Evolutionary conservation across 2,113 vertebrate genomes (phyloP).

Genomic region (Varanus komodoensis): DNA sequence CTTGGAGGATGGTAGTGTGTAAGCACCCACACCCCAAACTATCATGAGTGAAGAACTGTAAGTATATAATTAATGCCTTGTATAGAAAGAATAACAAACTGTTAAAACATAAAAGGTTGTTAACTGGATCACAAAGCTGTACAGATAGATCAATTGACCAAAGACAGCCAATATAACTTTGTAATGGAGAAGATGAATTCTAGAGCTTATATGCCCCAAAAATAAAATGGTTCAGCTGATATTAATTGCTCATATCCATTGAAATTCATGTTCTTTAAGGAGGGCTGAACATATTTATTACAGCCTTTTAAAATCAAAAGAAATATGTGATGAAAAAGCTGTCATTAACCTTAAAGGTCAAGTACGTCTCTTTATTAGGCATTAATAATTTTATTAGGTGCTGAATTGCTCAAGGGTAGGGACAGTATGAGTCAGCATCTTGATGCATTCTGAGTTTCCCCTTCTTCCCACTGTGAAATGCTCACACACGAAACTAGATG

Average conservation of each 20-base stretch:
- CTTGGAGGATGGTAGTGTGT: too few species aligned
- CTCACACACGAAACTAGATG: conserved; percentile 49
- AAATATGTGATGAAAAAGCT: conserved; percentile 77
- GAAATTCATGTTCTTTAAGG: conserved; percentile 70
- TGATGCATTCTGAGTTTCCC: conserved; percentile 64
- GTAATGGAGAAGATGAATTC: conserved; percentile 27
- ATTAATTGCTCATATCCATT: conserved; percentile 48
- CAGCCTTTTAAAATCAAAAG: conserved; percentile 70
- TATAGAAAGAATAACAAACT: background rate
- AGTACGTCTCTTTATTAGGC: conserved; percentile 69
- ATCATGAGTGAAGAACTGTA: too few species aligned
- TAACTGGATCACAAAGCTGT: conserved; percentile 10
- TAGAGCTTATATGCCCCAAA: conserved; percentile 54
- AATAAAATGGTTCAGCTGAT: conserved; percentile 59
- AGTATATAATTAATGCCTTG: background rate
- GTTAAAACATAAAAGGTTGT: conserved; percentile 30
- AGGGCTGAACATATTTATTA: conserved; percentile 76
- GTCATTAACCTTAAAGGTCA: conserved; percentile 71
- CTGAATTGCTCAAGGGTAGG: conserved; percentile 59
- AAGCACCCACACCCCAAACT: too few species aligned
- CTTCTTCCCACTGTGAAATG: conserved; percentile 41
- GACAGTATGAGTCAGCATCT: conserved; percentile 55
- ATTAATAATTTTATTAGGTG: conserved; percentile 72
- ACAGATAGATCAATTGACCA: conserved; percentile 31
- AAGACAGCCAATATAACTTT: conserved; percentile 40